Base-by-base conservation (phyloP, 1,140 invertebrate genomes). In the Acyrthosiphon pisum region DNA sequence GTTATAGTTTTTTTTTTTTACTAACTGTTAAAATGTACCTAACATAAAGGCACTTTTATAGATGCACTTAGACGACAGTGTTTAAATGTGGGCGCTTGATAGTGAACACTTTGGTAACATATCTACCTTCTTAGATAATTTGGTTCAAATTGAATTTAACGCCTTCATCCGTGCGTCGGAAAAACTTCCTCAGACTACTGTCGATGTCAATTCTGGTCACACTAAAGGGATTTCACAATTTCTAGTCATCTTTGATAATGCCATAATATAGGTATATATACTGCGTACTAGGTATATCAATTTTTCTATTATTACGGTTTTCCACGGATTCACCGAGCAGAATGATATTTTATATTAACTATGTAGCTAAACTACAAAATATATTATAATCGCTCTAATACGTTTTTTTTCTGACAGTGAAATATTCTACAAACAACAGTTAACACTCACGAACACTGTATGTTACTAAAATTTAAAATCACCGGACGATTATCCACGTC, bases 161-260 rank as follows among this genome's bases (percentile, higher is more conserved):
- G n/a, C 30, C 30, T 76, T 76, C 30, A n/a, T 35, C 6, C 60
- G 60, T 76, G n/a, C 60, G 30, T n/a, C 30, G n/a, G 30, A 76
- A 76, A 76, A 76, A 76, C 60, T 76, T 76, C n/a, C n/a, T 76
- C 60, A n/a, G 30, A 76, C n/a, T 18, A n/a, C 60, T n/a, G 60
- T 76, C 60, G 60, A 76, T 76, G n/a, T n/a, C 30, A 76, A 76
- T 76, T 68, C 60, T 76, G n/a, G 60, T 76, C 60, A 76, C 60
- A 76, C 30, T n/a, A 76, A 76, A n/a, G 60, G 14, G 30, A 76
- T n/a, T 68, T n/a, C 14, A 68, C 60, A 30, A 68, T 68, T 68
- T 68, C 60, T 76, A 76, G 60, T n/a, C 18, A 14, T 76, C 30
- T n/a, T 76, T n/a, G 60, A 35, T 76, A 76, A 68, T 76, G 60